phyloP scores from a whole-genome alignment of 2,888 invertebrate genomes.

The Drosophila prolongata region DNA sequence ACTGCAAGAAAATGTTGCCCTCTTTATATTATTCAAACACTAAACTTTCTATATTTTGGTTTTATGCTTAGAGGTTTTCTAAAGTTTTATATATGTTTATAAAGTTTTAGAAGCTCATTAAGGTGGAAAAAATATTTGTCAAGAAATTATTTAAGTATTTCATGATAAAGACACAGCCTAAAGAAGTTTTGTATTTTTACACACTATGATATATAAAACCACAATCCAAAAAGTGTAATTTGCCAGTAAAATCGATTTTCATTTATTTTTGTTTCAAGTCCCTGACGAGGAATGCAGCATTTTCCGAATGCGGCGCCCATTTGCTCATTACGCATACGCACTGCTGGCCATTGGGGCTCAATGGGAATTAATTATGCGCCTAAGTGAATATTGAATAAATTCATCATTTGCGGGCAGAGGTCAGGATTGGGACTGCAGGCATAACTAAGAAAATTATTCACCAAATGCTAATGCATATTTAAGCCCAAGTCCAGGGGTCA shows the following conservation, averaged over 20 bases:
- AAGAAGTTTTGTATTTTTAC: no score
- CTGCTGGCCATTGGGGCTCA: conserved; percentile 3
- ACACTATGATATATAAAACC: no score
- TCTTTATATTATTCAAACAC: no score
- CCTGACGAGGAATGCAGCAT: background rate
- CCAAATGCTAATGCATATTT: conserved; percentile 21
- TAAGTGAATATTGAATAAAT: conserved; percentile 46
- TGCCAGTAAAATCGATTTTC: background rate
- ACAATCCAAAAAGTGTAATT: no score
- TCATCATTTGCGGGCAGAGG: conserved; percentile 27
- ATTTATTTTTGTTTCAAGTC: background rate
- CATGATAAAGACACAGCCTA: no score
- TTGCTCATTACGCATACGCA: conserved; percentile 45
- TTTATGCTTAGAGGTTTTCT: background rate
- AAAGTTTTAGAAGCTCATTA: no score
- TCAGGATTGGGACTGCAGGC: conserved; percentile 10
- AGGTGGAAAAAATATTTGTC: no score
- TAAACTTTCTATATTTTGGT: no score
- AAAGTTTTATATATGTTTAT: no score
- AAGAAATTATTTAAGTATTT: no score
- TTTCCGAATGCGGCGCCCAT: background rate
- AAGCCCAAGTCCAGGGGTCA: conserved; percentile 12
- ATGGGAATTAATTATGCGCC: conserved; percentile 47
- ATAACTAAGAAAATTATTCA: conserved; percentile 34
- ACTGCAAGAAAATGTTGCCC: background rate